These are phyloP conservation scores for Amitus sp. DNA, from an alignment of 2,888 invertebrate genomes.

Conservation along the genomic window DNA sequence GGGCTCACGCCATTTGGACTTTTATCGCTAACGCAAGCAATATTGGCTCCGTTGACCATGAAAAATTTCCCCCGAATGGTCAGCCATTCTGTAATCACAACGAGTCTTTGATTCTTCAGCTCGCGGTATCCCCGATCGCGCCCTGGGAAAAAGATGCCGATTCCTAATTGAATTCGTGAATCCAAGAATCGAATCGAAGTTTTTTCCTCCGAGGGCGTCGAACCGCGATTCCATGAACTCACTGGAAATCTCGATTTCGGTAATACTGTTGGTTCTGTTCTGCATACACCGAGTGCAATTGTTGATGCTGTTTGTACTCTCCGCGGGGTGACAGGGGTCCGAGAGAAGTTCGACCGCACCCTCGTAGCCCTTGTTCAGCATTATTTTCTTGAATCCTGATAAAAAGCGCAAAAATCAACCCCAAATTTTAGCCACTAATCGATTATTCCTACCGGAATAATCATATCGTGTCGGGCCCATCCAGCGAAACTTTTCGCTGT, in stretches of 20 bases:
- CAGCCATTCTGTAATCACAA: constrained; percentile 66
- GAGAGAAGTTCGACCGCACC: constrained; percentile 71
- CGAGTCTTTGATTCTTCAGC: too few species aligned
- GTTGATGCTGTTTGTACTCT: constrained; percentile 66
- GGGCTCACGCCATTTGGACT: constrained; percentile 83
- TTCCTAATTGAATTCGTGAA: too few species aligned
- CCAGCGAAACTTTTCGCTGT: constrained; percentile 85
- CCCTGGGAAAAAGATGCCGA: too few species aligned
- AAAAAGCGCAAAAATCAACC: constrained; percentile 20
- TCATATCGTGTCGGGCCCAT: constrained; percentile 88
- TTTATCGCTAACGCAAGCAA: constrained; percentile 79
- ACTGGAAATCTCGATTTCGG: constrained; percentile 58
- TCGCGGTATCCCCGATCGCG: too few species aligned
- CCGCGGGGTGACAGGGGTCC: constrained; percentile 64
- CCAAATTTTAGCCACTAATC: too few species aligned
- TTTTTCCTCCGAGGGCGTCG: too few species aligned
- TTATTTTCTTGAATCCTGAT: constrained; percentile 73
- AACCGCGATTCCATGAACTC: too few species aligned
- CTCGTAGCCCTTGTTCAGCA: constrained; percentile 73
- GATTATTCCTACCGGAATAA: constrained; percentile 75
- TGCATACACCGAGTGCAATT: constrained; percentile 66
- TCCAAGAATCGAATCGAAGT: too few species aligned
- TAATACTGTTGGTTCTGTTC: constrained; percentile 49
- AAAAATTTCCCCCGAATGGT: constrained; percentile 78
- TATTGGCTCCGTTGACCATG: constrained; percentile 81